Evolutionary conservation across 2,888 invertebrate genomes (phyloP), one percentile per base, ranked within the genome.

Genomic region (Cantharis flavilabris): DNA sequence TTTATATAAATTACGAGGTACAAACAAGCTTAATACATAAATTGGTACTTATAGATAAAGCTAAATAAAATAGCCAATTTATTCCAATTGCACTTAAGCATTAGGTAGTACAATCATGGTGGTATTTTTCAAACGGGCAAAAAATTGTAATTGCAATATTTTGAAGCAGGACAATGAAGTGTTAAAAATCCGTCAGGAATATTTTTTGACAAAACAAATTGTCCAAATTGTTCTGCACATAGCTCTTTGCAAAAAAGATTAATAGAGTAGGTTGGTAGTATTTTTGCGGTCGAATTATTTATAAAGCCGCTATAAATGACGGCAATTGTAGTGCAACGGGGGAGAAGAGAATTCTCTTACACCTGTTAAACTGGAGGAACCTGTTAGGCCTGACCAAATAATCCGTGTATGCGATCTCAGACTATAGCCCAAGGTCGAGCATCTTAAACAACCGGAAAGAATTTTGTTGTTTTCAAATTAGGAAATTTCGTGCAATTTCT

Each of bases 321-420:
- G 78, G 78, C 73, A 78, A 84, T 84, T 83, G 84, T 84, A 83
- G 83, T 83, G 83, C 82, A 83, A 83, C 83, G 83, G 83, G 82
- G 83, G 26, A 67, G 65, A 67, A 67, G 26, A 67, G 85, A 83
- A 82, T 84, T 84, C 82, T 71, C 65, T 75, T 84, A 84, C 85
- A 85, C 85, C 85, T 85, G 85, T 85, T 85, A 83, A 84, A 85
- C 84, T 84, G 84, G 84, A 83, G 84, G 83, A 85, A 85, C 85
- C 84, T 85, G 85, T 85, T 83, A 83, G 81, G 81, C 75, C 75
- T 83, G 82, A 83, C 82, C 82, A 82, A 83, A 83, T 83, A 82
- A 82, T 82, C 81, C 79, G 81, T 78, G 77, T 80, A 80, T 78
- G 77, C 79, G 79, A 82, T 81, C 80, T 74, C 76, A 69, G 80